Percentiles rank a stretch among this genome's conserved stretches.
Evolutionary conservation across 2,113 vertebrate species (phyloP).

Genomic region (Ovis canadensis): DNA sequence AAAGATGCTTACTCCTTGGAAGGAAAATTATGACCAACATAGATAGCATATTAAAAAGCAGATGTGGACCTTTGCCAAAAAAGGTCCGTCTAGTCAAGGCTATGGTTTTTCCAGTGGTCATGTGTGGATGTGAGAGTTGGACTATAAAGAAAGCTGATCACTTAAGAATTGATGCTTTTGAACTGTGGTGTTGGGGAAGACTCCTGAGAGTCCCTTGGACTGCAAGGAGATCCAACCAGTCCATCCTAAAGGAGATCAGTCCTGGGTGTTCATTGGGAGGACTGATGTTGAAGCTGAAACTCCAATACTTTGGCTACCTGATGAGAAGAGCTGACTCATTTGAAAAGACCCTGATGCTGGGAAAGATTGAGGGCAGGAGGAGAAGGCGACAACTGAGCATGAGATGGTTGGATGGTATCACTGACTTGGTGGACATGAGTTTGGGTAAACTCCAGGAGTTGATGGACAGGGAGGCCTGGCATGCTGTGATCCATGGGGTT

Average conservation of each 20-base stretch:
- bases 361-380: background rate
- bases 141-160: background rate
- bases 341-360: background rate
- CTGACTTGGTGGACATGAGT: background rate
- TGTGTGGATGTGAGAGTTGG: background rate
- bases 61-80: background rate
- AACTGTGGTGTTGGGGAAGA: background rate
- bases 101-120: background rate
- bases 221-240: background rate
- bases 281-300: background rate
- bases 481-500: background rate
- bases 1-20: background rate
- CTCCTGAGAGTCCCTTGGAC: background rate
- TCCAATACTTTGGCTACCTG: too few species aligned
- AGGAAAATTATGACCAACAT: background rate
- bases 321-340: background rate
- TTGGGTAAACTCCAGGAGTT: background rate
- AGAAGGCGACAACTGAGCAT: background rate
- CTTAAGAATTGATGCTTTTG: background rate
- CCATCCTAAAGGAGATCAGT: background rate
- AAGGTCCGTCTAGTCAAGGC: background rate
- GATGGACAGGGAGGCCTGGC: background rate
- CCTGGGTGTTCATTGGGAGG: background rate
- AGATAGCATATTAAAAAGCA: background rate
- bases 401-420: background rate